Base-by-base conservation (phyloP, 2,888 invertebrate genomes). In the Lepidocyrtoides sp. region DNA sequence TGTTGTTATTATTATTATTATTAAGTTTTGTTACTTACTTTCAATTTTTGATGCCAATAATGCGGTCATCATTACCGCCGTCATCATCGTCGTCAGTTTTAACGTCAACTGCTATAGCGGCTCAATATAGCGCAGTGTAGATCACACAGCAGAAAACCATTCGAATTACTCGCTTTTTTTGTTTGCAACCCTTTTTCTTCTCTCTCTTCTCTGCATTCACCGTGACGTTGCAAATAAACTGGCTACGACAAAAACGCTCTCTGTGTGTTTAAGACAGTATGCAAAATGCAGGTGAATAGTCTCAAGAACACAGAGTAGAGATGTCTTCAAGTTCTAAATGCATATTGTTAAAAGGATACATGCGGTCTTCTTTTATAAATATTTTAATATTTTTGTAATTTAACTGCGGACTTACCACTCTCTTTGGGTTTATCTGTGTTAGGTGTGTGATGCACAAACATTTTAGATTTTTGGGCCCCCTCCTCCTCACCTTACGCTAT, bases 1-100 rank as follows among this genome's bases (percentile, higher is more conserved):
- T 86, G 75, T n/a, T n/a, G n/a, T n/a, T n/a, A n/a, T n/a, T n/a
- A n/a, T 86, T 85, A 84, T 77, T 81, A 54, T 81, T 84, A 54
- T 86, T 79, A 81, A 81, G 66, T n/a, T 90, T 83, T 82, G 69
- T 88, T 91, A 44, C 81, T 91, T 88, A 91, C 91, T 91, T 91
- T 91, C 91, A 91, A 88, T 91, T 91, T 91, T 91, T 81, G 72
- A 89, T 85, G 85, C 91, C 91, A 91, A 91, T 91, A 91, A 89
- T 91, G 91, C 91, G 89, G 89, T 91, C 91, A 91, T 86, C 85
- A 63, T 84, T 54, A 77, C 69, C 82, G 81, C 84, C 83, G 36
- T 48, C 48, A 77, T 51, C 51, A 32, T 48, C 69, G 60, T 75
- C 60, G 57, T 36, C 75, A 26, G 23, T 26, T 75, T 4, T 36